A percentile compares a stretch with the other conserved stretches of the same genome.
These are phyloP conservation scores for Dermatemys mawii DNA, from an alignment of 2,113 vertebrate genomes.

Conservation along the genomic window DNA sequence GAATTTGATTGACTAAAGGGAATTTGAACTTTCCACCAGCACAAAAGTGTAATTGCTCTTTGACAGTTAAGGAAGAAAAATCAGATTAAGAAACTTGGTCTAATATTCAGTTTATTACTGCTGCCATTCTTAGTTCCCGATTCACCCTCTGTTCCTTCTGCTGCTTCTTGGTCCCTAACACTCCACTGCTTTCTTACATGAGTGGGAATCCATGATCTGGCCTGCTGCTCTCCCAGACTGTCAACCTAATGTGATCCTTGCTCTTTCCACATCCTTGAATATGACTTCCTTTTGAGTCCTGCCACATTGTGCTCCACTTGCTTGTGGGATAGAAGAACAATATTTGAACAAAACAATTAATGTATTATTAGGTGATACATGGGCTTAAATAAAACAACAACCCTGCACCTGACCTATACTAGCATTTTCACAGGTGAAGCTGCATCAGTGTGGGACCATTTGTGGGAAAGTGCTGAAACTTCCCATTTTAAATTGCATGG, in stretches of 20 bases:
- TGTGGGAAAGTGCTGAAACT: not conserved
- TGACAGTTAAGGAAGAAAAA: not conserved
- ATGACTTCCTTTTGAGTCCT: not conserved
- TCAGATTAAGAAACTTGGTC: not conserved
- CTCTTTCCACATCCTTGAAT: not conserved
- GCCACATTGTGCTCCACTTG: not conserved
- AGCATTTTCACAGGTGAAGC: not conserved
- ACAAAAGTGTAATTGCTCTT: not conserved
- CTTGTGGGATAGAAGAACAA: not conserved
- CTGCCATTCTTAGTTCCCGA: not conserved
- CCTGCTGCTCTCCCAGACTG: not conserved
- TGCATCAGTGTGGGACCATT: not conserved
- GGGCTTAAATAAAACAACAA: not conserved
- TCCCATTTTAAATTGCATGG: not conserved
- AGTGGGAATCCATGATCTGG: not conserved
- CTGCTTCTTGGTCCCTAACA: not conserved
- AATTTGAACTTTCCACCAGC: not conserved
- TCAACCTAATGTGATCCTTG: not conserved
- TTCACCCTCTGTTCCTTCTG: not conserved
- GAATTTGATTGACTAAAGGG: not conserved
- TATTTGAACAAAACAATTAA: not conserved
- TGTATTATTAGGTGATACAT: not conserved
- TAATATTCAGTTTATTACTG: not conserved
- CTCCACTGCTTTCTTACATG: not conserved
- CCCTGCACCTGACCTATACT: not conserved